Evolutionary conservation across 2,113 vertebrate genomes (phyloP), one percentile per base, ranked within the genome.

Genomic region (Eudyptes chrysolophus): DNA sequence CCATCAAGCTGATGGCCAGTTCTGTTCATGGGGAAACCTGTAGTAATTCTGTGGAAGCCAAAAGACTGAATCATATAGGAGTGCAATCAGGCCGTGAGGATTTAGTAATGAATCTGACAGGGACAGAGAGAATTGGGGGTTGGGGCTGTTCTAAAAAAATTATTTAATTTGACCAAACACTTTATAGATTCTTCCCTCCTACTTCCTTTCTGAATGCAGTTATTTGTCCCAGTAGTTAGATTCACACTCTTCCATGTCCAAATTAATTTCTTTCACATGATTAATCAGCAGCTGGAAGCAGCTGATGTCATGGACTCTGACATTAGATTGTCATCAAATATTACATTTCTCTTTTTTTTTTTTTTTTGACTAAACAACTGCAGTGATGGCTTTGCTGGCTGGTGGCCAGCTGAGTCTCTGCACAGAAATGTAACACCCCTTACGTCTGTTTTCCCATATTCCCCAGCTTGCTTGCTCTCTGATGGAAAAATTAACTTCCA

Each of bases 271-370:
- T 94, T 93, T 84, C 60, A 71, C 64, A 32, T 61, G 61, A 90
- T 71, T 86, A 81, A 90, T 86, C 79, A 75, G 65, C 90, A 95
- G 65, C 86, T 94, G 88, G 51, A 87, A 62, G 48, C 62, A 90
- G 42, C 75, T 88, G 79, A 86, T 94, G 74, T 70, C 62, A 93
- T 36, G 42, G 46, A 61, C 38, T 92, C 71, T 92, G 68, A 78
- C 85, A 88, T 66, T 54, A 83, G 32, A n/a, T 64, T 95, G 60
- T 71, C 55, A 90, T 78, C 60, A 93, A 87, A 77, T 79, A 90
- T 51, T 80, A 84, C 40, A 55, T 84, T 82, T 94, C 38, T 81
- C 40, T 10, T 36, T 42, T n/a, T 36, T 55, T 34, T 66, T 66
- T 72, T 52, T 69, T 60, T 24, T 58, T 22, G 34, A 44, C 40